A percentile compares a stretch with the other conserved stretches of the same genome.
phyloP scores from a whole-genome alignment of 1,140 invertebrate genomes.

The Bradysia coprophila region DNA sequence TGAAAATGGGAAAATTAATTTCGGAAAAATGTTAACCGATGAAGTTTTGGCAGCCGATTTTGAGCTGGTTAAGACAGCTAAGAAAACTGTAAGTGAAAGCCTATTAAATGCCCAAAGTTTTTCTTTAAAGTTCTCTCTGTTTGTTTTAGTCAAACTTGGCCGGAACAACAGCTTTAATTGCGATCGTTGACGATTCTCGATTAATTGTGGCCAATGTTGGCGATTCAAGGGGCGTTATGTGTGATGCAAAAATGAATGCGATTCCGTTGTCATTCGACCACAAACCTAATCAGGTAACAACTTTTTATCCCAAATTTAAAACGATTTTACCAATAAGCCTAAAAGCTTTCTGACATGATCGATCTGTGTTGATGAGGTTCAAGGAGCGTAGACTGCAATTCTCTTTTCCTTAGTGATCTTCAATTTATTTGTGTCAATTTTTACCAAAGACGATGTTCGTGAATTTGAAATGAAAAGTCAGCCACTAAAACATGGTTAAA shows the following conservation, averaged over 20 bases:
- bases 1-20: constrained; percentile 54
- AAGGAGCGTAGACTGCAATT: too few species aligned
- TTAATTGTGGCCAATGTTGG: constrained; percentile 91
- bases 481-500: too few species aligned
- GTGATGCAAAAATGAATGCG: constrained; percentile 69
- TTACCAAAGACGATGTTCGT: too few species aligned
- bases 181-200: constrained; percentile 58
- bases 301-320: neutral
- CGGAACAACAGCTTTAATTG: constrained; percentile 85
- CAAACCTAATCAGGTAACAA: constrained; percentile 75
- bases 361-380: neutral
- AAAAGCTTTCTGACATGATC: neutral
- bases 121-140: neutral
- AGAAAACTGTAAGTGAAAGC: constrained; percentile 36
- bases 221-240: constrained; percentile 89
- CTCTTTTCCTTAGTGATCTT: too few species aligned
- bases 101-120: neutral
- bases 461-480: too few species aligned
- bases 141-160: constrained; percentile 45
- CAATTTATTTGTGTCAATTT: too few species aligned
- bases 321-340: neutral
- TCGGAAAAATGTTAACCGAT: constrained; percentile 61
- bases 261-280: constrained; percentile 92
- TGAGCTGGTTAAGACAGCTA: constrained; percentile 57
- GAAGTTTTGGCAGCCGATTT: constrained; percentile 68